Evolutionary conservation across 2,888 invertebrate species (phyloP), one percentile per base, ranked within the genome.

Genomic region (Stenotaenia linearis): DNA sequence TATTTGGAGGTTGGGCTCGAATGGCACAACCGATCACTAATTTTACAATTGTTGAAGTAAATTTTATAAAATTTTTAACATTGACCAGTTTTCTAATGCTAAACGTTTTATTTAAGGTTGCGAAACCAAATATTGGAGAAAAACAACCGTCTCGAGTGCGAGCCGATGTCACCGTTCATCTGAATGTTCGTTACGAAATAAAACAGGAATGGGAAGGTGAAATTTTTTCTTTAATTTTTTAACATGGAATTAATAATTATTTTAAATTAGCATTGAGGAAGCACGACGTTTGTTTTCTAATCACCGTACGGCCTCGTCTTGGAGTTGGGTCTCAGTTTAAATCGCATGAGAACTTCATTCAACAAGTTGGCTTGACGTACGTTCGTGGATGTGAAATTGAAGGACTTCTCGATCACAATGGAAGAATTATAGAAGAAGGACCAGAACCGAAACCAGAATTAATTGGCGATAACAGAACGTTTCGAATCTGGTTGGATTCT

Each of bases 341-440:
- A 37, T 80, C 78, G 28, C 69, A 93, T 83, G 90, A 92, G 82
- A 93, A 95, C 7, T 97, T 98, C 87, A 91, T 96, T 30, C 92
- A 96, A 0, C 97, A 98, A 89, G 95, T 96, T 80, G 97, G 97
- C 0, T 89, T 99, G 82, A 90, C 92, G 0, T 94, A 92, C 84
- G 97, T 99, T 0, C 90, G 99, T 21, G 99, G 99, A 0, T 99
- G 99, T 87, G 99, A 99, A 87, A 92, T 99, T 35, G 98, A 99
- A 86, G 98, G 99, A 0, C 95, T 99, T 95, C 87, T 99, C 78
- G 98, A 98, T 85, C 93, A 92, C 9, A 94, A 95, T 80, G 99
- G 98, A 0, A 89, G 95, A 81, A 95, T 99, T 3, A 96, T 99
- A 79, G 99, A 99, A 86, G 99, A 99, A 86, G 88, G 95, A 0